Percentiles rank a stretch among this genome's conserved stretches.
These are phyloP conservation scores for Felis chaus DNA, from an alignment of 2,113 vertebrate genomes.

Conservation along the genomic window DNA sequence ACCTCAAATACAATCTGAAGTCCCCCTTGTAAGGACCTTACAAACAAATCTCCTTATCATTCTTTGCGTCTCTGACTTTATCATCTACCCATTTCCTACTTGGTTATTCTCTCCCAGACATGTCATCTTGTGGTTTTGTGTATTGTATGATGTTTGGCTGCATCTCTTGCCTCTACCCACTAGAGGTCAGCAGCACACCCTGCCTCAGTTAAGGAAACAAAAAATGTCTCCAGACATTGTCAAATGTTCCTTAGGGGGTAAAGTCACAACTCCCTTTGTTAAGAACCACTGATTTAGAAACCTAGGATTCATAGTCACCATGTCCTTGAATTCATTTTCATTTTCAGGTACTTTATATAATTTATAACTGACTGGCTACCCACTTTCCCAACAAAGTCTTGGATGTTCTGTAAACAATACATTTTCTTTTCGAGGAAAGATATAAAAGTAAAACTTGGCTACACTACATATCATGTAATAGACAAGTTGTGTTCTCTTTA, in stretches of 20 bases:
- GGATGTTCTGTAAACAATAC: constrained; percentile 83
- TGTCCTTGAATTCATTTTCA: constrained; percentile 87
- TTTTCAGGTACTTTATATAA: constrained; percentile 89
- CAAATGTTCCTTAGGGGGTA: not conserved
- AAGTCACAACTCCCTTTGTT: rapidly evolving
- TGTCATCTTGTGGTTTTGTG: not conserved
- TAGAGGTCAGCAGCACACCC: not conserved
- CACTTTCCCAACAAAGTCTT: constrained; percentile 90
- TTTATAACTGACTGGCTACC: constrained; percentile 90
- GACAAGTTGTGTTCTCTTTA: not conserved
- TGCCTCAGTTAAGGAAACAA: not conserved
- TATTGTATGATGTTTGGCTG: not conserved
- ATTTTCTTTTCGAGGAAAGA: constrained; percentile 89
- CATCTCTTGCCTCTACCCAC: not conserved
- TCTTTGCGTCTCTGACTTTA: not conserved
- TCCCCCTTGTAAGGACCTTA: not conserved
- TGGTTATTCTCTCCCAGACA: not conserved
- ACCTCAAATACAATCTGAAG: not conserved
- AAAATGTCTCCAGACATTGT: not conserved
- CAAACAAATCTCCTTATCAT: not conserved
- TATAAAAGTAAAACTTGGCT: constrained; percentile 71
- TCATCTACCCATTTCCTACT: not conserved
- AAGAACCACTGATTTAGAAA: not conserved
- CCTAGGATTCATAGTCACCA: constrained; percentile 90
- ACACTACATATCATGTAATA: not conserved